These are phyloP conservation scores for Sternarchorhynchus goeldii DNA, from an alignment of 2,797 vertebrate species.

Conservation along the genomic window DNA sequence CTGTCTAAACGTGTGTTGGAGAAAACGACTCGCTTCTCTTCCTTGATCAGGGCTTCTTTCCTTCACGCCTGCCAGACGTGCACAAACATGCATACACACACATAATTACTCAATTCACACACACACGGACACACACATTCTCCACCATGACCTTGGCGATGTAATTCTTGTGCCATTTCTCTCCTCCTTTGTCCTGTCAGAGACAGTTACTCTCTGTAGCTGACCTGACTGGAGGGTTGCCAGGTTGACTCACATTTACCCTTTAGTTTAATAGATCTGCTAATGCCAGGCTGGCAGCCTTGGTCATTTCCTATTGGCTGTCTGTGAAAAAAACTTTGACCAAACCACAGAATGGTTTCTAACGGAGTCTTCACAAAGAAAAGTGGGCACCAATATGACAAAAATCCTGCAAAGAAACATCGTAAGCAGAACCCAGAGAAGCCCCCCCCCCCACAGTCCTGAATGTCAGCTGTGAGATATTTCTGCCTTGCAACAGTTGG, in stretches of 20 bases:
- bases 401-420: background rate
- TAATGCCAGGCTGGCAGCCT: constrained; percentile 14
- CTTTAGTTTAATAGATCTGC: constrained; percentile 32
- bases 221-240: constrained; percentile 31
- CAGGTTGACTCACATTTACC: constrained; percentile 43
- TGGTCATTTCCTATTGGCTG: background rate
- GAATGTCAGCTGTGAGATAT: background rate
- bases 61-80: constrained; percentile 33
- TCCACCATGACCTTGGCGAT: constrained; percentile 43
- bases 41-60: constrained; percentile 27
- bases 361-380: background rate
- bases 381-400: background rate
- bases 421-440: too few species aligned
- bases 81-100: constrained; percentile 27
- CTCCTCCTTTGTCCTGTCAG: constrained; percentile 1
- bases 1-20: background rate
- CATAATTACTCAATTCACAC: too few species aligned
- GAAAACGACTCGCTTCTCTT: constrained; percentile 8
- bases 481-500: background rate
- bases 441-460: constrained; percentile 3
- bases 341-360: background rate
- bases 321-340: constrained; percentile 5
- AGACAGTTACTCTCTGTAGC: background rate
- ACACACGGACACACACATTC: background rate
- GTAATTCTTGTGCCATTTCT: background rate